A percentile compares a stretch with the other conserved stretches of the same genome.
Conservation (phyloP, 2,888 invertebrate species). For the Griposia aprilina region DNA sequence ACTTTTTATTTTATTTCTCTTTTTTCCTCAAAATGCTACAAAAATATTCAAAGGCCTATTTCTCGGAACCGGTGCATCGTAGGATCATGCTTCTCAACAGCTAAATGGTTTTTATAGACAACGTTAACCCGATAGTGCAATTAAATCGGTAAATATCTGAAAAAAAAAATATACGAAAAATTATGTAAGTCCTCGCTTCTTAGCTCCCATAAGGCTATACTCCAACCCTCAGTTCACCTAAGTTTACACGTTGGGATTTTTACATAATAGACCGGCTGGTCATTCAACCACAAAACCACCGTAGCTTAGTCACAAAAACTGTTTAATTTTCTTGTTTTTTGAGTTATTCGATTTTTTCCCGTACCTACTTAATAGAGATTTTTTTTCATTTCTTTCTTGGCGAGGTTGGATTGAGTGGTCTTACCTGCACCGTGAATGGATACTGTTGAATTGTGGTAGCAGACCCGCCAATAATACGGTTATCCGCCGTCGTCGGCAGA, state of each 20-base stretch:
- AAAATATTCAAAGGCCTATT: no score
- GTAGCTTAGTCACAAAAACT: not conserved
- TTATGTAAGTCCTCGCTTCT: no score
- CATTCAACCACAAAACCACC: not conserved
- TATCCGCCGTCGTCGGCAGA: constrained; percentile 47
- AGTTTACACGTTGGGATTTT: not conserved
- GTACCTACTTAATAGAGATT: not conserved
- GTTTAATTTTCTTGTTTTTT: not conserved
- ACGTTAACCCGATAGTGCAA: no score
- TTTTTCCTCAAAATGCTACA: no score
- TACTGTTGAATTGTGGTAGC: constrained; percentile 77
- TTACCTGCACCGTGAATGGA: constrained; percentile 82
- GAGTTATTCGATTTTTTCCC: not conserved
- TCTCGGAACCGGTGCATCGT: no score
- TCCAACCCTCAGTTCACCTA: no score
- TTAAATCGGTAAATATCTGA: no score
- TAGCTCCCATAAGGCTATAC: no score
- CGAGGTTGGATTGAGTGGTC: not conserved
- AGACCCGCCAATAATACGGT: constrained; percentile 80
- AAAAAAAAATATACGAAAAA: no score
- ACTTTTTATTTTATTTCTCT: no score
- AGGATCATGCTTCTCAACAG: no score
- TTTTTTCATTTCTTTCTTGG: not conserved
- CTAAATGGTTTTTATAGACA: no score
- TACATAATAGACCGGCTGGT: not conserved